Conservation (phyloP, 2,888 invertebrate genomes). For the Pseudococcus jackbeardsleyi region DNA sequence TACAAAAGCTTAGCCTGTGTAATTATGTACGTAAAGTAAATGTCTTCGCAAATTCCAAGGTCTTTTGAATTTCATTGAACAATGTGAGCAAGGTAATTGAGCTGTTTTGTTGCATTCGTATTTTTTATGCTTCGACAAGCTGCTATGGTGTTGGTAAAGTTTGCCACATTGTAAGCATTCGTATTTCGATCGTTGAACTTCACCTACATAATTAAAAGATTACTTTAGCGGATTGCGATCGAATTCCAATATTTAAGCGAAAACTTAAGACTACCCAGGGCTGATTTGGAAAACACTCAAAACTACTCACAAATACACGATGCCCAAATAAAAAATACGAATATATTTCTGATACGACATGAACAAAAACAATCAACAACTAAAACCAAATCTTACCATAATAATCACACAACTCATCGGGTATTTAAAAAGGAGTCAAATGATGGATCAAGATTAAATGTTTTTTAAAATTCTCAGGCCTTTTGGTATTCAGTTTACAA, state of each 20-base stretch:
- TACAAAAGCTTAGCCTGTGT: not conserved
- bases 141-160: slow-evolving; percentile 69
- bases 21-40: slow-evolving; percentile 59
- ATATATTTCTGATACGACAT: not conserved
- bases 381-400: not conserved
- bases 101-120: slow-evolving; percentile 70
- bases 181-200: not conserved
- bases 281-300: not conserved
- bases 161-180: slow-evolving; percentile 67
- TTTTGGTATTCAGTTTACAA: slow-evolving; percentile 68
- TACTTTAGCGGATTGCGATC: not conserved
- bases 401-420: not conserved
- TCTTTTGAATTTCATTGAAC: slow-evolving; percentile 66
- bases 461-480: slow-evolving; percentile 63
- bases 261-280: not conserved
- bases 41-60: slow-evolving; percentile 66
- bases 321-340: not conserved
- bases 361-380: not conserved
- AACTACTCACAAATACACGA: not conserved
- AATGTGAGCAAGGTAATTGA: slow-evolving; percentile 69
- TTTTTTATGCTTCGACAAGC: slow-evolving; percentile 68
- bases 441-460: slow-evolving; percentile 55
- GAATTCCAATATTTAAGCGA: not conserved
- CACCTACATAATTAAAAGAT: not conserved
- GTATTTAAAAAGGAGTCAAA: not conserved